Evolutionary conservation across 2,888 invertebrate genomes (phyloP), one percentile per base, ranked within the genome.

Genomic region (Caenorhabditis angaria): DNA sequence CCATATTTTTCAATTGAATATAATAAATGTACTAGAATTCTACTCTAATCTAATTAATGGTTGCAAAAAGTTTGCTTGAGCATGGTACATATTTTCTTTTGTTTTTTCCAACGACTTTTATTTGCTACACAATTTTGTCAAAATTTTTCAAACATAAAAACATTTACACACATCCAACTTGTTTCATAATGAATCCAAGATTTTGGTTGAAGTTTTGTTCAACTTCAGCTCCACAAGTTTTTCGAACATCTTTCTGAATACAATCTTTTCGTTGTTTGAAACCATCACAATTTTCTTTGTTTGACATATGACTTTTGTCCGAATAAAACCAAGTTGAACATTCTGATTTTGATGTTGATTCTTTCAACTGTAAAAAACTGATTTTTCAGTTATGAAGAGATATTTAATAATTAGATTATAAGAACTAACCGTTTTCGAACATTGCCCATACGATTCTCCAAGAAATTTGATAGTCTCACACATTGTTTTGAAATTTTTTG

Each of bases 401-500:
- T 41, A 18, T 41, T 41, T 18, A 41, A 18, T 41, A 41, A 41
- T 10, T 10, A 41, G 10, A 32, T 8, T 32, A 32, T 5, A 32
- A 32, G 5, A 32, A 32, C 32, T 8, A 32, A 41, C 41, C 41
- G 41, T 51, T 14, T 22, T 25, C 4, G 51, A 51, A 25, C 51
- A 51, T 22, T 51, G 51, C 12, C 24, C 51, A 25, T 25, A 25
- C 8, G 51, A 25, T 51, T 22, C 51, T 6, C 51, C 51, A 10
- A 51, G 25, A 14, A 51, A 51, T 22, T 51, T 22, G 22, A 51
- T 8, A 51, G 24, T 22, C 6, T 22, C 25, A 14, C 51, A 51
- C 51, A 51, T 51, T 51, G 22, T 51, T 10, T 51, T 51, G 22
- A 51, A 51, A 51, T 25, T 51, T 6, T 22, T 25, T n/a, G 25